Base-by-base conservation (phyloP, 2,113 vertebrate species). In the Piliocolobus tephrosceles region DNA sequence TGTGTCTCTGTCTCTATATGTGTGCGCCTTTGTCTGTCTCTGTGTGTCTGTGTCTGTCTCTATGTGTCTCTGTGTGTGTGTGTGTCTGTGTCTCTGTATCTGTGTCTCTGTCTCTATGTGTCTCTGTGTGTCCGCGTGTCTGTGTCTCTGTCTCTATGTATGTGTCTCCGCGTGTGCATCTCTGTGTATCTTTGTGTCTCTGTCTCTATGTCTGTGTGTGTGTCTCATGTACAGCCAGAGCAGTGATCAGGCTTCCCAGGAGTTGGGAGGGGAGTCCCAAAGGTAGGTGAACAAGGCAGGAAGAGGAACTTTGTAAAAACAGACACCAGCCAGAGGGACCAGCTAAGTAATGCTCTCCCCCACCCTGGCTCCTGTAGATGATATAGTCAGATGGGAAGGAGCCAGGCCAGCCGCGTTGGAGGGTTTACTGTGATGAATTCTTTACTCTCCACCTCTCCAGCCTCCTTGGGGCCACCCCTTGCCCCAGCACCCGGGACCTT, bases 291-390 rank as follows among this genome's bases (percentile, higher is more conserved):
- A 52, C 9, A 27, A 85, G 72, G 88, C 61, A 30, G 57, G 30
- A 78, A 20, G 32, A 40, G 38, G 50, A 30, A 47, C 43, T 92
- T 92, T 30, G 30, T 84, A 9, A 85, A 89, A 68, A 16, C 79
- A 55, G 57, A 17, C 17, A 20, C 2, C 12, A 13, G 16, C 88
- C 47, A 52, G 78, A 81, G 79, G 61, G 32, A 17, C 20, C 23
- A 13, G 35, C 2, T 23, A 23, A 45, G 20, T 17, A 45, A 25
- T 11, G 32, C 14, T 14, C 38, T 4, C 40, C 35, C 38, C 58
- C 14, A 13, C 40, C 23, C 6, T 2, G 30, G 61, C 12, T 12
- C 61, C 0, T 0, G 1, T 4, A 30, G 8, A 8, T 5, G 52
- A 11, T 2, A 43, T 4, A n/a, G 43, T 13, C 0, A 2, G 61